Evolutionary conservation across 2,113 vertebrate species (phyloP), one percentile per base, ranked within the genome.

Genomic region (Gavia stellata): DNA sequence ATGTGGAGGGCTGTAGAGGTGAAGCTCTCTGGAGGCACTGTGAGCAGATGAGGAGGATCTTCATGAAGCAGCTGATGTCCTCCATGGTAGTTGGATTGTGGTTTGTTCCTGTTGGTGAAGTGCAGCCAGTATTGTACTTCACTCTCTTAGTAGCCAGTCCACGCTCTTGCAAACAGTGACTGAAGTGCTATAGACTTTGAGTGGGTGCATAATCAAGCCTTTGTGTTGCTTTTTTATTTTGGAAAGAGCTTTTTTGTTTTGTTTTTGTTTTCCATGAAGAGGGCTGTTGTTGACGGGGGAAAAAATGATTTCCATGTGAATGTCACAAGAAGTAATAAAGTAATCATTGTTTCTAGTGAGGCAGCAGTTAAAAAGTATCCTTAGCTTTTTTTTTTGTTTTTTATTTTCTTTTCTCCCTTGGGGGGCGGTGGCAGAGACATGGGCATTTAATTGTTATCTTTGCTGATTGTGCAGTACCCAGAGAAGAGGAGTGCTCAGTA

Each of bases 71-170:
- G 55, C 26, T 15, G 29, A 24, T n/a, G 58, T 12, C 11, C 49
- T 44, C 12, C 17, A 0, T 6, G 44, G 36, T 12, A 5, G 3
- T 0, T 14, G 83, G 17, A 12, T 1, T 8, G n/a, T n/a, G n/a
- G n/a, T n/a, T 34, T 16, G 21, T 20, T 56, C 33, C 29, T 0
- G 0, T 2, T 8, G 36, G 29, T 42, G 50, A 45, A 14, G 28
- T 2, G 16, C 36, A 87, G 73, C 45, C 81, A 25, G 20, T 7
- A 3, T 4, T 56, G 44, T 3, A 7, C 29, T 44, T 56, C 4
- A 1, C 21, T 70, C 7, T 21, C 13, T 8, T 4, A 24, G 83
- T 3, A 82, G 73, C 38, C 23, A 8, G 13, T 24, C 53, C 33
- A 3, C 0, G 6, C 28, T n/a, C 18, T 33, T 55, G 33, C 11